Base-by-base conservation (phyloP, 2,888 invertebrate genomes). In the Limnephilus marmoratus region DNA sequence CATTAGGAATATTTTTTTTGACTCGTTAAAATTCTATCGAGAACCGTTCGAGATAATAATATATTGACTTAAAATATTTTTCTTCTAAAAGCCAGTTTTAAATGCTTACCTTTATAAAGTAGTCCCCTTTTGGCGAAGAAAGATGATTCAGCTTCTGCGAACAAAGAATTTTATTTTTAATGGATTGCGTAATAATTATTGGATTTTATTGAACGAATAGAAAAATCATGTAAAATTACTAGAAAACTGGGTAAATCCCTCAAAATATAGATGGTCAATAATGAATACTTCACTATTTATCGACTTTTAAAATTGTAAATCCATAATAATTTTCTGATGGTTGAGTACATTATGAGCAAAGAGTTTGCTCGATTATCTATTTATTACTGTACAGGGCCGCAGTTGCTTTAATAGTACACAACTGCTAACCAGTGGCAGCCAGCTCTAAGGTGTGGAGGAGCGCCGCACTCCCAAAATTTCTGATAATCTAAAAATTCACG, bases 41-140 rank as follows among this genome's bases (percentile, higher is more conserved):
- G 18, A 15, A 31, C 29, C 3, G 7, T 34, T 31, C 13, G n/a
- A 53, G 83, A 34, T 11, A n/a, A 13, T 37, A 37, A 41, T 41
- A 41, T 41, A 41, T 41, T 9, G 41, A 41, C 41, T 37, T 3
- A 37, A 3, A 31, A 82, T 82, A 82, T 31, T 82, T 31, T 82
- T 82, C 15, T 2, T 34, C 82, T 82, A 82, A 82, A 81, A 29
- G 82, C 82, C 18, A 13, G 82, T 85, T 86, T 29, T 49, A 45
- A 86, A 45, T 11, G 29, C 86, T 86, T 86, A 86, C 86, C 86
- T 86, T 86, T n/a, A 37, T 49, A n/a, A 86, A 13, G 86, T 12
- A 86, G 29, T 86, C n/a, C 49, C 45, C n/a, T 86, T 45, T 9
- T 29, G 29, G 15, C 29, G 29, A 45, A 45, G 13, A 29, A 49